phyloP scores from a whole-genome alignment of 2,888 invertebrate species.

The Tetheella fluctuosa region DNA sequence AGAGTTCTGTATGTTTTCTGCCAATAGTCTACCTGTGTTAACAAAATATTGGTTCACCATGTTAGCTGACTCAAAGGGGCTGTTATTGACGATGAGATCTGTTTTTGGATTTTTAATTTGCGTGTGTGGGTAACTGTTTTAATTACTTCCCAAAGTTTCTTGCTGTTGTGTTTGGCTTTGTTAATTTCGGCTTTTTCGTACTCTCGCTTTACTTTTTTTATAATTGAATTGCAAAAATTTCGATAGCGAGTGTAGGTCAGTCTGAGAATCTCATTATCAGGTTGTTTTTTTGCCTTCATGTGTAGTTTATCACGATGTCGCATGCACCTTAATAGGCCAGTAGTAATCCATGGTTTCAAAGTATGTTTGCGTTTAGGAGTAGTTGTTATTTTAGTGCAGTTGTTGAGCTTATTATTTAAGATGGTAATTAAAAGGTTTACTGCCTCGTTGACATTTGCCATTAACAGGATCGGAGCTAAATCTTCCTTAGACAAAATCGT shows the following conservation, averaged over 20 bases:
- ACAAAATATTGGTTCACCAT: too few relatives aligned
- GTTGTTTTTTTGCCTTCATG: neutral
- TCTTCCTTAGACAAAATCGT: neutral
- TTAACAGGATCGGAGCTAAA: neutral
- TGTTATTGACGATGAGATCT: too few relatives aligned
- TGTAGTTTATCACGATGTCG: neutral
- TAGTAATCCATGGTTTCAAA: neutral
- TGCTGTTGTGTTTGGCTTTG: too few relatives aligned
- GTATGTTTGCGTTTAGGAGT: neutral
- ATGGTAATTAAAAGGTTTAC: neutral
- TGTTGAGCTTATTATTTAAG: neutral
- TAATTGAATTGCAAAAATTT: too few relatives aligned
- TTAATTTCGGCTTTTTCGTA: too few relatives aligned
- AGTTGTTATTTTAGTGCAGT: neutral
- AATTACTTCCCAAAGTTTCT: too few relatives aligned
- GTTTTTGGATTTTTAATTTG: too few relatives aligned
- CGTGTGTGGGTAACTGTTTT: too few relatives aligned
- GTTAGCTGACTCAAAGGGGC: too few relatives aligned
- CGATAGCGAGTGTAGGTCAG: neutral
- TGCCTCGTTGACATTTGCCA: neutral
- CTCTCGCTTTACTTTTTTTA: too few relatives aligned
- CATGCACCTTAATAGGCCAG: too few relatives aligned
- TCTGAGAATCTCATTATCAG: neutral
- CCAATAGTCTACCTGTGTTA: too few relatives aligned
- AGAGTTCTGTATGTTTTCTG: neutral